Evolutionary conservation across 2,113 vertebrate species (phyloP).

Genomic region (Nestor notabilis): DNA sequence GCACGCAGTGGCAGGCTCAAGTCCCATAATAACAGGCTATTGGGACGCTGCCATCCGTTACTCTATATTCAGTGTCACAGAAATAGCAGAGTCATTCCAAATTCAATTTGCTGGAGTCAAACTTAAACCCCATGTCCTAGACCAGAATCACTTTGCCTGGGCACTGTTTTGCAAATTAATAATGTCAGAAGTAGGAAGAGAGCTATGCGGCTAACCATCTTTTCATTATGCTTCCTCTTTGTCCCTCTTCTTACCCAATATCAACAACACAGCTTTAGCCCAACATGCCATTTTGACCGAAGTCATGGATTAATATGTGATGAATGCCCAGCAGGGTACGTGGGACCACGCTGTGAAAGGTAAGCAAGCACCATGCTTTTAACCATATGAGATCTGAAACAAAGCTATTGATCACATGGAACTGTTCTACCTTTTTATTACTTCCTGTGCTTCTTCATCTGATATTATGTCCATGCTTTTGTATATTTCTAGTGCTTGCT

Average conservation of each 20-base stretch:
- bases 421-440: not conserved
- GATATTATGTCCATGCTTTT: not conserved
- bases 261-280: constrained; percentile 88
- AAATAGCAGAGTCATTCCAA: constrained; percentile 79
- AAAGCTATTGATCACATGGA: not conserved
- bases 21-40: constrained; percentile 71
- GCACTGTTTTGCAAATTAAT: constrained; percentile 42
- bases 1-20: constrained; percentile 65
- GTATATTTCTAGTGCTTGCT: not conserved
- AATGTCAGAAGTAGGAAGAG: not conserved
- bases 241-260: constrained; percentile 62
- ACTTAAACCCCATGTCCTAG: constrained; percentile 71
- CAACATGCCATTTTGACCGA: constrained; percentile 85
- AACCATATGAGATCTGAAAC: not conserved
- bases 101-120: constrained; percentile 62
- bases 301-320: constrained; percentile 87
- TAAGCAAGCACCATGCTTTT: constrained; percentile 68
- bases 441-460: not conserved
- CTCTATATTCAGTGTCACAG: constrained; percentile 71
- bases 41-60: constrained; percentile 67
- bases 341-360: constrained; percentile 90
- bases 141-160: constrained; percentile 19
- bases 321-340: constrained; percentile 82
- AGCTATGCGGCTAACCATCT: constrained; percentile 55
- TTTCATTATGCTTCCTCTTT: constrained; percentile 66